These are phyloP conservation scores for Ephialtes manifestator DNA, from an alignment of 2,888 invertebrate genomes.

Conservation along the genomic window DNA sequence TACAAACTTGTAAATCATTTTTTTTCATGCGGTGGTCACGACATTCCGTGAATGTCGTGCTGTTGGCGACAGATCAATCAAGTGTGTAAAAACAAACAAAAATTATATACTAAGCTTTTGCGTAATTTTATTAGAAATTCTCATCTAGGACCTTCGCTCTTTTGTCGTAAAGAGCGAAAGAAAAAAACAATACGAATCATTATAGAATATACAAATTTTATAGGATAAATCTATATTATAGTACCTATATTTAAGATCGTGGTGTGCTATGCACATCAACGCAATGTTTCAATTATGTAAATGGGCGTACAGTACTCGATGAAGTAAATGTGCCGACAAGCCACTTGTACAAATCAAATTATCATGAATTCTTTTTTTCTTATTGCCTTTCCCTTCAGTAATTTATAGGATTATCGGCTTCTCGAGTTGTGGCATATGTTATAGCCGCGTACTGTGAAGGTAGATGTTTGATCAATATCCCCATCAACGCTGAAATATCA, in stretches of 20 bases:
- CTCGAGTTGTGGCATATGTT: constrained; percentile 11
- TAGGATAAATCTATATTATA: constrained; percentile 50
- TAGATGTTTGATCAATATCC: constrained; percentile 65
- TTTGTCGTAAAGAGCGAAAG: background rate
- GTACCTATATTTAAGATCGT: constrained; percentile 50
- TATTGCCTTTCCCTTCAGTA: background rate
- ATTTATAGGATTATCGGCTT: background rate
- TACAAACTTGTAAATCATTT: constrained; percentile 16
- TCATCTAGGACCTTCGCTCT: constrained; percentile 46
- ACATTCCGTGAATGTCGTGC: constrained; percentile 65
- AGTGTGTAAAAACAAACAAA: constrained; percentile 38
- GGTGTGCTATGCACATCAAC: constrained; percentile 58
- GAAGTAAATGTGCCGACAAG: constrained; percentile 35
- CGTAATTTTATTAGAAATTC: constrained; percentile 47
- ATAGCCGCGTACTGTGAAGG: constrained; percentile 7
- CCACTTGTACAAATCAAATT: constrained; percentile 47
- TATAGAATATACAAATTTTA: constrained; percentile 60
- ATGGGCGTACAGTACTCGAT: constrained; percentile 30
- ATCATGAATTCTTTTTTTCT: background rate
- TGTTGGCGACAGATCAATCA: constrained; percentile 48
- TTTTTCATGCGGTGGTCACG: constrained; percentile 27
- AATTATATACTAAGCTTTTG: constrained; percentile 51
- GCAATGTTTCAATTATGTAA: constrained; percentile 55
- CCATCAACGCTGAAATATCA: constrained; percentile 10
- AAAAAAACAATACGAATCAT: constrained; percentile 12